phyloP scores from a whole-genome alignment of 1,140 invertebrate genomes.

The Halotydeus destructor region DNA sequence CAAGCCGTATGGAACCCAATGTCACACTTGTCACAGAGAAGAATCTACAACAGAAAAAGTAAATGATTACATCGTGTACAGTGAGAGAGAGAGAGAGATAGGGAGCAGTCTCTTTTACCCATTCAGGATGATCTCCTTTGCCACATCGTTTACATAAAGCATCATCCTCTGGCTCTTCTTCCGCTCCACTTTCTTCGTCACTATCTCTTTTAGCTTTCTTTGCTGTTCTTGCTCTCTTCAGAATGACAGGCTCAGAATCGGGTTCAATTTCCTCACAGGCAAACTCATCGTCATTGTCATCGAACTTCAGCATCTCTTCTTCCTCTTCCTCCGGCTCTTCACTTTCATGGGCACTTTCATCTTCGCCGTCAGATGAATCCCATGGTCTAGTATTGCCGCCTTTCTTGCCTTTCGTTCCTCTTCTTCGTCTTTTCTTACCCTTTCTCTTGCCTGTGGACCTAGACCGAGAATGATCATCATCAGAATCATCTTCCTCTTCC shows the following conservation, averaged over 20 bases:
- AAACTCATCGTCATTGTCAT: slow-evolving; percentile 20
- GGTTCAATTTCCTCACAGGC: slow-evolving; percentile 20
- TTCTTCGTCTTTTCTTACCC: slow-evolving; percentile 4
- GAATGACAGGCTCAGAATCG: slow-evolving; percentile 28
- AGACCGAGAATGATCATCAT: too few relatives aligned
- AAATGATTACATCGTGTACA: not conserved
- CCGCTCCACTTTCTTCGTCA: slow-evolving; percentile 8
- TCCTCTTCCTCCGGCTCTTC: slow-evolving; percentile 14
- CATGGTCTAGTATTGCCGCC: too few relatives aligned
- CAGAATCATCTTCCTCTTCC: not conserved
- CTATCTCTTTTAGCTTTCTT: slow-evolving; percentile 29
- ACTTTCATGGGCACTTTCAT: slow-evolving; percentile 2
- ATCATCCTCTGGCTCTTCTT: slow-evolving; percentile 21
- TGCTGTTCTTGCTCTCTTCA: slow-evolving; percentile 39
- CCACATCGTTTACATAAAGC: slow-evolving; percentile 57
- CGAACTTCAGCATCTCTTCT: slow-evolving; percentile 18
- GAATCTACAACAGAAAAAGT: slow-evolving; percentile 34
- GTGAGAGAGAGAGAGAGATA: not conserved
- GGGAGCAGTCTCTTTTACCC: slow-evolving; percentile 24
- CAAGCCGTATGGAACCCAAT: slow-evolving; percentile 85
- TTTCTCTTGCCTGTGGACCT: not conserved
- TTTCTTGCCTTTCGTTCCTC: slow-evolving; percentile 4
- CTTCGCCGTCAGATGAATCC: not conserved
- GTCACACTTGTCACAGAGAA: slow-evolving; percentile 83
- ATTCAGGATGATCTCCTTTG: slow-evolving; percentile 76